Percentiles rank a stretch among this genome's conserved stretches.
These are phyloP conservation scores for Diabrotica balteata DNA, from an alignment of 2,888 invertebrate species.

Conservation along the genomic window DNA sequence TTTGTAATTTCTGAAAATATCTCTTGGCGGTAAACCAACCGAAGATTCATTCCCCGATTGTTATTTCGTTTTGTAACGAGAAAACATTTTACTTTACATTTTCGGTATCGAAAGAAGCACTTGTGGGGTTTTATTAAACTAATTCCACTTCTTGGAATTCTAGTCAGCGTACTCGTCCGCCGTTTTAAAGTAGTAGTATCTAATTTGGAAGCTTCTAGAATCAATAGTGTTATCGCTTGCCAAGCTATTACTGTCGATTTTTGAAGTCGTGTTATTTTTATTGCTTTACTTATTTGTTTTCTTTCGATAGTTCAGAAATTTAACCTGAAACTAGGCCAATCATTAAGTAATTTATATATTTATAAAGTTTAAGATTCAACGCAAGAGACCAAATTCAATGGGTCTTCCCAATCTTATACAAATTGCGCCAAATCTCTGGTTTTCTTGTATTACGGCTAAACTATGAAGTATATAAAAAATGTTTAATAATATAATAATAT, in stretches of 20 bases:
- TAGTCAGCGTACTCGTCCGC: background rate
- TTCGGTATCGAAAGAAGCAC: slow-evolving; percentile 1
- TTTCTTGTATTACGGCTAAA: no score
- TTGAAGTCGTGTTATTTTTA: slow-evolving; percentile 46
- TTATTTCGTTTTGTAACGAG: background rate
- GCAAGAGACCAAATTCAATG: no score
- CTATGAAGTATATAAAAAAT: no score
- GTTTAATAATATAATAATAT: no score
- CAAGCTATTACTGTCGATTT: slow-evolving; percentile 47
- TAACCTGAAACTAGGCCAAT: slow-evolving; percentile 27
- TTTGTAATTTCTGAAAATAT: no score
- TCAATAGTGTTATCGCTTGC: slow-evolving; percentile 43
- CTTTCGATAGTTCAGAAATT: slow-evolving; percentile 51
- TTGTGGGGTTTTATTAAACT: slow-evolving; percentile 5
- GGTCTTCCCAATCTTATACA: no score
- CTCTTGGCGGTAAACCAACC: no score
- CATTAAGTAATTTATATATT: no score
- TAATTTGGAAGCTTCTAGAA: slow-evolving; percentile 35
- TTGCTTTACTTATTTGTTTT: slow-evolving; percentile 48
- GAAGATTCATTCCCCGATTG: no score
- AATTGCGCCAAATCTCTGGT: no score
- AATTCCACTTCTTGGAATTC: slow-evolving; percentile 13
- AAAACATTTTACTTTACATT: slow-evolving; percentile 3
- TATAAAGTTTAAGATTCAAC: no score
- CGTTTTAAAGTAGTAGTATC: slow-evolving; percentile 33